Conservation (phyloP, 1,140 invertebrate species). For the Formica exsecta region DNA sequence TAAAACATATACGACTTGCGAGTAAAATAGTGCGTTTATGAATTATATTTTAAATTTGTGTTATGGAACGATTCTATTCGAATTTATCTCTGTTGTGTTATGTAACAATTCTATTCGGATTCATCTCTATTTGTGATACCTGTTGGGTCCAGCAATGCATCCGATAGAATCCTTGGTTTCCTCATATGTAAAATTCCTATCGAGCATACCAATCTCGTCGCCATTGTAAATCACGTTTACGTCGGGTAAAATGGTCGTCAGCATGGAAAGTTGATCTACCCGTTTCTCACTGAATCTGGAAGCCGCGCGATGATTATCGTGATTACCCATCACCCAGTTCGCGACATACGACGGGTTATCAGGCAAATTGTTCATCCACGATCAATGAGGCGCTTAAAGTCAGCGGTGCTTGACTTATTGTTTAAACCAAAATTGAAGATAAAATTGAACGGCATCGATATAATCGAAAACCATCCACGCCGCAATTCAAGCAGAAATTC, state of each 20-base stretch:
- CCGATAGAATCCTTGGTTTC: constrained; percentile 86
- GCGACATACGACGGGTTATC: constrained; percentile 75
- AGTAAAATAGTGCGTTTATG: not conserved
- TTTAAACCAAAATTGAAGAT: constrained; percentile 86
- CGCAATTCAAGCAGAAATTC: constrained; percentile 86
- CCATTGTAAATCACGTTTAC: constrained; percentile 92
- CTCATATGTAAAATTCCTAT: constrained; percentile 86
- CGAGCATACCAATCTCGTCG: constrained; percentile 91
- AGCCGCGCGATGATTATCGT: constrained; percentile 74
- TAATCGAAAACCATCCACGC: constrained; percentile 89
- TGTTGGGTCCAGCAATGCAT: constrained; percentile 82
- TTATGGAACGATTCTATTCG: not conserved
- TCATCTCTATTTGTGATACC: constrained; percentile 1
- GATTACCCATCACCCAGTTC: constrained; percentile 88
- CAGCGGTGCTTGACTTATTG: constrained; percentile 86
- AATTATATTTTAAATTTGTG: not conserved
- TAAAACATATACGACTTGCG: not conserved
- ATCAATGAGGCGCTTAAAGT: constrained; percentile 87
- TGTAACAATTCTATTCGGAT: constrained; percentile 10
- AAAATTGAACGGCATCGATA: constrained; percentile 90
- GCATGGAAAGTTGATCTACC: constrained; percentile 90
- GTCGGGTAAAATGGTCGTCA: constrained; percentile 90
- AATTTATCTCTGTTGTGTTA: not conserved
- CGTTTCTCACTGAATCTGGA: constrained; percentile 87
- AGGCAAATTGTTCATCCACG: constrained; percentile 88